Base-by-base conservation (phyloP, 2,113 vertebrate genomes). In the Peromyscus leucopus region DNA sequence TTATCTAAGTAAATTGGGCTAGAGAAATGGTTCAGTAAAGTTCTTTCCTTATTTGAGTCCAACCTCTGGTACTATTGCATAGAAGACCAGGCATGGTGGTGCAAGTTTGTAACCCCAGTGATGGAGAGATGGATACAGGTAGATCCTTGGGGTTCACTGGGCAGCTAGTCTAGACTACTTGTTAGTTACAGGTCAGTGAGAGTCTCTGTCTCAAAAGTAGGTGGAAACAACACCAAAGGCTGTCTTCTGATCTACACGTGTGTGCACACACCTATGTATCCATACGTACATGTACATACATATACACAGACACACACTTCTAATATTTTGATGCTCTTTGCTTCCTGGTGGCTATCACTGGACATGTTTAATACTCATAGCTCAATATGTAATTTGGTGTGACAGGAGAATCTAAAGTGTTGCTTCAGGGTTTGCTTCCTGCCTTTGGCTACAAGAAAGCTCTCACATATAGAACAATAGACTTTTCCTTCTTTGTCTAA, bases 1-100 rank as follows among this genome's bases (percentile, higher is more conserved):
- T 51, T 92, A 80, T 89, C 94, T 96, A 78, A 89, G 42, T 94
- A 63, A 79, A 46, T 91, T 28, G 55, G 39, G 13, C 24, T 63
- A 13, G n/a, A 36, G 36, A 39, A 63, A 42, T 0, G 5, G 15
- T 86, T 63, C 16, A 28, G 39, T 46, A 9, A 86, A 86, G 15
- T 9, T 39, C 26, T 48, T 86, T 15, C 61, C 16, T 28, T 67
- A 63, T 12, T 42, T 48, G 39, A 67, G 28, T 46, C 16, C 26
- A 63, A 59, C 28, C 57, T 42, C 82, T 61, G 21, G 55, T 46
- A 31, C 59, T 7, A 39, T 17, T 42, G 61, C 12, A 31, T 42
- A 19, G 28, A 19, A 85, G 59, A 8, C 3, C 22, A 42, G 26
- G 80, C 55, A 24, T 22, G 36, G 36, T 59, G 6, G 2, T 48